phyloP scores from a whole-genome alignment of 1,140 invertebrate genomes.

The Hyles euphorbiae region DNA sequence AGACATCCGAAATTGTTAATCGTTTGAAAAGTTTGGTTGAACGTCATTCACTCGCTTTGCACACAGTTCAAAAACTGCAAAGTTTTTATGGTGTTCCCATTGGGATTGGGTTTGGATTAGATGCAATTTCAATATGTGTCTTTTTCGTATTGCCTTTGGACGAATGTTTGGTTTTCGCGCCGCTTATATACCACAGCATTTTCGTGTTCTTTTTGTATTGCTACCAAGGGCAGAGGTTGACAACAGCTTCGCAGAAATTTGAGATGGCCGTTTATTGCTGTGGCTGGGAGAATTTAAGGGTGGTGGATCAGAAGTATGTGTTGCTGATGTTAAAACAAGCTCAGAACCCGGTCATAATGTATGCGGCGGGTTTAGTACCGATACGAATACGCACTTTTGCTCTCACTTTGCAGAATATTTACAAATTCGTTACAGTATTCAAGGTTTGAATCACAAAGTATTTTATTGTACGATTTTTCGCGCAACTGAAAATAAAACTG shows the following conservation, averaged over 20 bases:
- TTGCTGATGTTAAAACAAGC: conserved; percentile 30
- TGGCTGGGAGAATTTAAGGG: conserved; percentile 38
- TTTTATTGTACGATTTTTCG: neutral
- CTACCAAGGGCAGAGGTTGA: conserved; percentile 35
- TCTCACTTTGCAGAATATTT: conserved; percentile 30
- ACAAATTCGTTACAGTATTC: conserved; percentile 35
- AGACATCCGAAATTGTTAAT: conserved; percentile 4
- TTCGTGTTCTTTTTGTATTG: conserved; percentile 40
- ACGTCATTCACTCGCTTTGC: conserved; percentile 21
- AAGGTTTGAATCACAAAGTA: conserved; percentile 21
- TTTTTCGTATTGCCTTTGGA: conserved; percentile 31
- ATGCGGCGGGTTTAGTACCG: conserved; percentile 29
- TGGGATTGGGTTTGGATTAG: conserved; percentile 26
- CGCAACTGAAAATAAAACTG: neutral
- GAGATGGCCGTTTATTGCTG: conserved; percentile 36
- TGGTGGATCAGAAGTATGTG: conserved; percentile 22
- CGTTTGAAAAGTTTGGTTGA: conserved; percentile 19
- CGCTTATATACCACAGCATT: conserved; percentile 28
- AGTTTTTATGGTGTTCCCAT: conserved; percentile 24
- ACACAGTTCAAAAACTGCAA: conserved; percentile 29
- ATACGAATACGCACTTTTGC: conserved; percentile 35
- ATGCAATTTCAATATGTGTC: conserved; percentile 29
- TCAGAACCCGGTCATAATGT: conserved; percentile 29
- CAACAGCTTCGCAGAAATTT: conserved; percentile 30
- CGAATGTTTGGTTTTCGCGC: conserved; percentile 24